These are phyloP conservation scores for Lonchura striata DNA, from an alignment of 2,113 vertebrate genomes.

Conservation along the genomic window DNA sequence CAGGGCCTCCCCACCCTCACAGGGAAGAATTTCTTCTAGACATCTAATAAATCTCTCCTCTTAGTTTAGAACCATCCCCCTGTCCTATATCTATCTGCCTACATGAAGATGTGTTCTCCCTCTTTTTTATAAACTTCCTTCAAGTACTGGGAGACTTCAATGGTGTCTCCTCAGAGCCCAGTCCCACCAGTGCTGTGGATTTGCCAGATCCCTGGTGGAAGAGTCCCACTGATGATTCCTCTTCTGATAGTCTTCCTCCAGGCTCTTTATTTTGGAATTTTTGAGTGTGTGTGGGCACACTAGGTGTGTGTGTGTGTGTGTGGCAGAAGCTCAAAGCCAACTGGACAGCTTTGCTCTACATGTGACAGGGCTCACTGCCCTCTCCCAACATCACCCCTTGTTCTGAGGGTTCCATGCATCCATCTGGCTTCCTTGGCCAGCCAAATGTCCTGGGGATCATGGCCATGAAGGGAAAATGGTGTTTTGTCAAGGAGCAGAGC, in stretches of 20 bases:
- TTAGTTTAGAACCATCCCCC: neutral
- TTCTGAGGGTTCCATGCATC: neutral
- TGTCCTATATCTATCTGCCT: neutral
- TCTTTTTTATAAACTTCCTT: neutral
- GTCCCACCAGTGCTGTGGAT: neutral
- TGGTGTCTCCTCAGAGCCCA: neutral
- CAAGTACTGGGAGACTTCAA: no score
- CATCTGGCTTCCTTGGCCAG: neutral
- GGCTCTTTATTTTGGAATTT: neutral
- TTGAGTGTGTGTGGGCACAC: rapidly evolving
- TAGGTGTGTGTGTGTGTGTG: neutral
- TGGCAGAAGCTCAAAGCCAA: neutral
- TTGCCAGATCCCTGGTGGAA: neutral
- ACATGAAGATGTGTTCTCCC: neutral
- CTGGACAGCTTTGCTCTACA: neutral
- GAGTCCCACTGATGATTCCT: neutral
- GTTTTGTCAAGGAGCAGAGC: neutral
- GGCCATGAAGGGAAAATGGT: neutral
- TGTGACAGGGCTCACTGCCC: neutral
- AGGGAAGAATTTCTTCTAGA: neutral
- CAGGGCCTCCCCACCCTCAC: rapidly evolving
- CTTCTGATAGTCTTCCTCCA: neutral
- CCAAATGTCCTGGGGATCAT: neutral
- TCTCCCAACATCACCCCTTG: neutral
- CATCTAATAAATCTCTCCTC: neutral